Percentiles rank a stretch among this genome's conserved stretches.
Conservation (phyloP, 2,797 vertebrate genomes). For the Hypotaenidia philippensis region DNA sequence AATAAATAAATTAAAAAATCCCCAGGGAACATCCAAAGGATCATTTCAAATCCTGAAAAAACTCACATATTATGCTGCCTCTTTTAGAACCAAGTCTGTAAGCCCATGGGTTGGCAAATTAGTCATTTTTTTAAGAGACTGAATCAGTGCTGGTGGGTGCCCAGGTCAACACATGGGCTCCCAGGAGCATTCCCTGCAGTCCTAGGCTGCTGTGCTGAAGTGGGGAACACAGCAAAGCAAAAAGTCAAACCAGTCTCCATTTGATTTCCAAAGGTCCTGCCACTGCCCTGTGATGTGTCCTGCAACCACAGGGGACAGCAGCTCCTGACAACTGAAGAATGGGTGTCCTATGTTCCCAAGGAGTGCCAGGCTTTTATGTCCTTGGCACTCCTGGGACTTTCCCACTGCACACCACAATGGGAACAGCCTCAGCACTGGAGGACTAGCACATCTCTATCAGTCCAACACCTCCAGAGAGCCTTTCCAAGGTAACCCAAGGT, state of each 20-base stretch:
- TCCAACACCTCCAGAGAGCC: background rate
- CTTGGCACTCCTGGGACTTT: background rate
- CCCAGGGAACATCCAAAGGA: background rate
- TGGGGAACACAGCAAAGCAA: background rate
- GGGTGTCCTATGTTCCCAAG: accelerated
- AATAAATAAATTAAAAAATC: background rate
- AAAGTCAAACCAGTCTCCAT: background rate
- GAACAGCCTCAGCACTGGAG: background rate
- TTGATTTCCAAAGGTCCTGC: background rate
- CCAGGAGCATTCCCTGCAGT: background rate
- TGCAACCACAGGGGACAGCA: background rate
- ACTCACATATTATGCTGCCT: background rate
- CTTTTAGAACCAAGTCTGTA: background rate
- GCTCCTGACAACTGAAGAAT: background rate
- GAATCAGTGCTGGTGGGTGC: background rate
- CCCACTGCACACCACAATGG: accelerated
- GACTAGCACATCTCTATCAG: background rate
- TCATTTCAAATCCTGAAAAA: background rate
- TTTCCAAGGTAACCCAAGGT: background rate
- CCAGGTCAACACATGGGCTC: background rate
- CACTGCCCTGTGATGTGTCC: background rate
- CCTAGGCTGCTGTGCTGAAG: background rate
- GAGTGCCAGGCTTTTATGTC: background rate
- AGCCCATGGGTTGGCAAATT: background rate
- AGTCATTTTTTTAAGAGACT: background rate